phyloP scores from a whole-genome alignment of 2,113 vertebrate genomes.

The Gyps fulvus region DNA sequence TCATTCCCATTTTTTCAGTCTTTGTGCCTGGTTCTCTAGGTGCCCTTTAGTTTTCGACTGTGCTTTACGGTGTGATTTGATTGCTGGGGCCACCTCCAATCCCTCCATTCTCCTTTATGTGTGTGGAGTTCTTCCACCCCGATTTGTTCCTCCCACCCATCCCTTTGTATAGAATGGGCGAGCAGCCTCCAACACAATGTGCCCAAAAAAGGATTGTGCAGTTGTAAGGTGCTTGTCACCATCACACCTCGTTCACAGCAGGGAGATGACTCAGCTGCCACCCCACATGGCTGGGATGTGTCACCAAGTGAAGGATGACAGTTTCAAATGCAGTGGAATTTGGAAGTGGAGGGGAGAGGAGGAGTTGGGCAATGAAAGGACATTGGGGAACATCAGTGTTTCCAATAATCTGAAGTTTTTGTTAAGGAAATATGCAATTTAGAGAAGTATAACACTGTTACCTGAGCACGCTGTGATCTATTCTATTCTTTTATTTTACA shows the following conservation, averaged over 20 bases:
- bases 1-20: not conserved
- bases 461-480: not conserved
- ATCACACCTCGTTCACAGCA: constrained; percentile 6
- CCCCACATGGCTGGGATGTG: constrained; percentile 46
- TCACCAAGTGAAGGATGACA: constrained; percentile 41
- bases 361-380: not conserved
- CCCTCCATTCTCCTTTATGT: not conserved
- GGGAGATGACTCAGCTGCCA: constrained; percentile 61
- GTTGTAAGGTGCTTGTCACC: constrained; percentile 50
- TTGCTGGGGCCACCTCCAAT: constrained; percentile 14
- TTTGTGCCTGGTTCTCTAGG: not conserved
- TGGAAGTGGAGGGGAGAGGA: not conserved
- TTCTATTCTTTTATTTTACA: not conserved
- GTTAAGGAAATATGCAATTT: not conserved
- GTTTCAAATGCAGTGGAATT: not conserved
- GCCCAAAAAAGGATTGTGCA: constrained; percentile 49
- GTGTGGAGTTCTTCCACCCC: not conserved
- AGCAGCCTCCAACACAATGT: constrained; percentile 40
- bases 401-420: not conserved
- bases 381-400: not conserved
- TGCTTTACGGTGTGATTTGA: not conserved
- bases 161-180: constrained; percentile 27
- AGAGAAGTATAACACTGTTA: not conserved
- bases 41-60: not conserved
- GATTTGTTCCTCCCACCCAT: constrained; percentile 50